These are phyloP conservation scores for Caerostris extrusa DNA, from an alignment of 1,140 invertebrate species.

Conservation along the genomic window DNA sequence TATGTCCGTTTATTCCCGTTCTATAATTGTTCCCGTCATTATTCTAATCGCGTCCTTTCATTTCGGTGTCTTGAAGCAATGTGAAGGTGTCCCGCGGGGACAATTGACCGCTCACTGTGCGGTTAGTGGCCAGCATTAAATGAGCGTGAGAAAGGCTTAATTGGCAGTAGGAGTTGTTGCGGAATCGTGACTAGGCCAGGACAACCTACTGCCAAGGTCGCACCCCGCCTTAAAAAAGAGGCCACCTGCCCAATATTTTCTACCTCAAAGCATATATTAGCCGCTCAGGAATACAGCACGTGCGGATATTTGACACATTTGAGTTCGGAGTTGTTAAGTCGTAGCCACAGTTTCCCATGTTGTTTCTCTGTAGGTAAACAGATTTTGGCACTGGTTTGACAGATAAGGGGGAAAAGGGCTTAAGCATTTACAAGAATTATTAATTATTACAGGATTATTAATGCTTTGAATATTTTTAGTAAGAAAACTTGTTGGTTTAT, in stretches of 20 bases:
- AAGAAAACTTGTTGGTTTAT: no score
- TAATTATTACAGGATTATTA: no score
- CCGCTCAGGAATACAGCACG: not conserved
- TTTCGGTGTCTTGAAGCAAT: not conserved
- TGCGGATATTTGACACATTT: constrained; percentile 44
- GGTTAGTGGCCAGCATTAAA: not conserved
- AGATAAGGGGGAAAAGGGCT: not conserved
- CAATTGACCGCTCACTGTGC: constrained; percentile 19
- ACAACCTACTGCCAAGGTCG: constrained; percentile 38
- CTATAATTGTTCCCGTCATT: not conserved
- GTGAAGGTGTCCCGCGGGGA: not conserved
- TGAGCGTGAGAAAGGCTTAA: constrained; percentile 74
- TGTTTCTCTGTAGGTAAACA: not conserved
- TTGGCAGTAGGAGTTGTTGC: constrained; percentile 69
- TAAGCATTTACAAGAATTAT: not conserved
- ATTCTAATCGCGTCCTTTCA: not conserved
- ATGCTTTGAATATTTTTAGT: no score
- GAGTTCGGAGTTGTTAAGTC: not conserved
- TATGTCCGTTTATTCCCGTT: not conserved
- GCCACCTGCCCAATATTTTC: constrained; percentile 68
- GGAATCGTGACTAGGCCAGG: constrained; percentile 53
- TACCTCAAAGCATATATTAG: constrained; percentile 39
- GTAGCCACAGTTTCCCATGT: not conserved
- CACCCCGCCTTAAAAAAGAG: constrained; percentile 52
- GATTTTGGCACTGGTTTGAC: constrained; percentile 1